Base-by-base conservation (phyloP, 2,888 invertebrate genomes). In the Automeris io region DNA sequence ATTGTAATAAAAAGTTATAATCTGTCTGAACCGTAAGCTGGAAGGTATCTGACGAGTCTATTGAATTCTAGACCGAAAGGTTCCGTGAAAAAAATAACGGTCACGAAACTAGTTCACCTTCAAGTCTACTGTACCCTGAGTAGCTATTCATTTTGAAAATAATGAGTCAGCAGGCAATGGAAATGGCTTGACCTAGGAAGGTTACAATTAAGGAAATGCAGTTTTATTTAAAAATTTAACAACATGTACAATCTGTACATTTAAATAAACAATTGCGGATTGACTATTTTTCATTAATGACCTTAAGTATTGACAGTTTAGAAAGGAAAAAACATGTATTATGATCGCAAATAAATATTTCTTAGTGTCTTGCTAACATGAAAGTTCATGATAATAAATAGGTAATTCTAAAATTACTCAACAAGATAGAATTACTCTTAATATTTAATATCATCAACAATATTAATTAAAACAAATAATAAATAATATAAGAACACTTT, bases 161-260 rank as follows among this genome's bases (percentile, higher is more conserved):
- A 37, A 32, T 47, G 49, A 54, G 42, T 56, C 51, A 55, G n/a
- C n/a, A n/a, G 13, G 37, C 45, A 31, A 18, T 46, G 57, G 59
- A 59, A 57, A 46, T 23, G 34, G 5, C 19, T 18, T 29, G 42
- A 38, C 33, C 39, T 42, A 19, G 2, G 42, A 37, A 56, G 52
- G 57, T 52, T 43, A 42, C 35, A 32, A 33, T 7, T 43, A 49
- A 45, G 51, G 29, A 50, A 16, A 29, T 29, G 16, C 29, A 29
- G 16, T 29, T 16, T 16, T 16, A 29, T 16, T 29, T 16, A 16
- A 29, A 5, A 8, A n/a, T n/a, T 29, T n/a, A 7, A 29, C n/a
- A 16, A 16, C 16, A 13, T 29, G 29, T 2, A 29, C 29, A 16
- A 9, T 7, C 16, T n/a, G 8, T 29, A 16, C 8, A 4, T 16